These are phyloP conservation scores for Ophioninae sp. DNA, from an alignment of 2,888 invertebrate genomes.

Conservation along the genomic window DNA sequence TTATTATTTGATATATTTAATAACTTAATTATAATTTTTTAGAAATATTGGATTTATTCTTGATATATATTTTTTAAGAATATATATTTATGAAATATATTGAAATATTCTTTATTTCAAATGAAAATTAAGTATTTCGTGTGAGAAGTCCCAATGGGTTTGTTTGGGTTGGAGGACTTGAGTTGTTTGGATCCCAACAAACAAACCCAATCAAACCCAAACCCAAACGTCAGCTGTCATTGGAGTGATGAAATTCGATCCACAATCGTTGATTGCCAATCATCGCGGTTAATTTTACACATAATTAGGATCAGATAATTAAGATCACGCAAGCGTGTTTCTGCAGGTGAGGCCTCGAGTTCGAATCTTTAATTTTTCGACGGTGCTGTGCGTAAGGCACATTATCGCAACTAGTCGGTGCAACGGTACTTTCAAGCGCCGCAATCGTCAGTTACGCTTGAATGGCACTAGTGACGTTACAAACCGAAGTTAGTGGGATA, in stretches of 20 bases:
- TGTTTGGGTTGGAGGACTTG: background rate
- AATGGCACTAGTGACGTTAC: slow-evolving; percentile 36
- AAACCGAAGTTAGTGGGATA: background rate
- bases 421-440: slow-evolving; percentile 53
- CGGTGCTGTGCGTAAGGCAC: slow-evolving; percentile 23
- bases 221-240: too few species aligned
- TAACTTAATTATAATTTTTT: too few species aligned
- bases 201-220: too few species aligned
- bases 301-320: slow-evolving; percentile 20
- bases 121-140: too few species aligned
- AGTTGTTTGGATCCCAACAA: too few species aligned
- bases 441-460: slow-evolving; percentile 45
- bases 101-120: too few species aligned
- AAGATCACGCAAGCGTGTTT: slow-evolving; percentile 26
- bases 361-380: slow-evolving; percentile 43
- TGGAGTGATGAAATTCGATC: background rate
- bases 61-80: too few species aligned
- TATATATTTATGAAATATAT: too few species aligned
- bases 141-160: background rate
- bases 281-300: background rate
- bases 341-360: slow-evolving; percentile 28
- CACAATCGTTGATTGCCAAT: background rate
- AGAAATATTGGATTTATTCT: too few species aligned
- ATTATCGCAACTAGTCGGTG: slow-evolving; percentile 11
- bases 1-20: too few species aligned